Percentiles rank a stretch among this genome's conserved stretches.
Evolutionary conservation across 2,888 invertebrate species (phyloP).

Genomic region (Eutolmus rufibarbis): DNA sequence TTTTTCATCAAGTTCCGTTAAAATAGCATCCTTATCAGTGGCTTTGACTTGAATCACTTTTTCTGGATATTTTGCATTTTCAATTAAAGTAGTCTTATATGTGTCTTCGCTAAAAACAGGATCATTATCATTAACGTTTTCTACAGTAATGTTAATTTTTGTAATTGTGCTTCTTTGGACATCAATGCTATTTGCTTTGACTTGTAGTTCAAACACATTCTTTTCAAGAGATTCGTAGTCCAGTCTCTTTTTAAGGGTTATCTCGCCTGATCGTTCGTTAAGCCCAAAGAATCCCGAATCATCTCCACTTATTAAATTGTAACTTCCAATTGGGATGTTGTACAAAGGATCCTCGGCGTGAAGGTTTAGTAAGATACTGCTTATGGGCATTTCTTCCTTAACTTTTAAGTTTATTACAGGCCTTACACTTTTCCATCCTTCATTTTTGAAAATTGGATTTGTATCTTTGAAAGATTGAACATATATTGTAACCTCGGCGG

Average conservation of each 20-base stretch:
- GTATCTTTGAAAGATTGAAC: constrained; percentile 80
- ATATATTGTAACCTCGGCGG: constrained; percentile 77
- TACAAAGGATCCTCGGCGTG: constrained; percentile 76
- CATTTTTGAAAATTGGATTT: constrained; percentile 76
- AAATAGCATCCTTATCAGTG: constrained; percentile 72
- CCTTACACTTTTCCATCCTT: constrained; percentile 76
- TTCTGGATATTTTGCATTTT: constrained; percentile 73
- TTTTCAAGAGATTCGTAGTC: constrained; percentile 78
- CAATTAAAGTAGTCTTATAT: constrained; percentile 75
- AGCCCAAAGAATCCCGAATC: constrained; percentile 66
- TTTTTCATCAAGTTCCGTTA: constrained; percentile 66
- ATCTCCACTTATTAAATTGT: constrained; percentile 67
- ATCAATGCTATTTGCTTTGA: constrained; percentile 64
- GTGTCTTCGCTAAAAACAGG: constrained; percentile 74
- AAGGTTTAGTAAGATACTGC: constrained; percentile 73
- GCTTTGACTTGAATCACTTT: constrained; percentile 75
- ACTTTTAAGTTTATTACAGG: constrained; percentile 73
- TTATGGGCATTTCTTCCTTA: constrained; percentile 79
- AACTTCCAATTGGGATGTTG: constrained; percentile 69
- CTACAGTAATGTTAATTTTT: constrained; percentile 73
- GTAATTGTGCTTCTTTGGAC: constrained; percentile 68
- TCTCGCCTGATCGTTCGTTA: constrained; percentile 74
- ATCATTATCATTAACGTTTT: constrained; percentile 80
- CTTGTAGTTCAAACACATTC: constrained; percentile 65
- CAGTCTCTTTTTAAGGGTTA: constrained; percentile 75